Conservation (phyloP, 2,888 invertebrate genomes). For the Xanthorhoe spadicearia region DNA sequence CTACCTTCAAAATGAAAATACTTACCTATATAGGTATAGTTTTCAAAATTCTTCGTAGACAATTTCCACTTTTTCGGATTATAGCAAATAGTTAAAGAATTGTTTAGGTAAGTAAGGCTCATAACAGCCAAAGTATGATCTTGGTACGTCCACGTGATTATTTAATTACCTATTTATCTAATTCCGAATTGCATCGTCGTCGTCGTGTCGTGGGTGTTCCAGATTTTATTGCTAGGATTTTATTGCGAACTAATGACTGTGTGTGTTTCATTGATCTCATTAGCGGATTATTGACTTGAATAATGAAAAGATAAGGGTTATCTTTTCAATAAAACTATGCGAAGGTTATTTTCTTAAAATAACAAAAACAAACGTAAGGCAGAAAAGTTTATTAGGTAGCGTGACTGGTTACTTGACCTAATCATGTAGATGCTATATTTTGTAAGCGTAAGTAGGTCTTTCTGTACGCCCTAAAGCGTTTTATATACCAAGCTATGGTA, state of each 20-base stretch:
- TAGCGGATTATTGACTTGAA: constrained; percentile 11
- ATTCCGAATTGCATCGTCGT: neutral
- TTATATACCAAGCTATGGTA: neutral
- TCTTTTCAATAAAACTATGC: constrained; percentile 1
- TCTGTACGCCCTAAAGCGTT: neutral
- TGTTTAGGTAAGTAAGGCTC: no score
- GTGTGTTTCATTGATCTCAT: constrained; percentile 17
- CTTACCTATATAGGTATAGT: no score
- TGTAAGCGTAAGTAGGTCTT: neutral
- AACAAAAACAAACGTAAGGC: neutral
- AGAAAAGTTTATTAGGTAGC: neutral
- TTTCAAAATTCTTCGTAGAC: no score
- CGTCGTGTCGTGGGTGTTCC: constrained; percentile 11
- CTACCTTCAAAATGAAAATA: no score
- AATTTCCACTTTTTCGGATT: no score
- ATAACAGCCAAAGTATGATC: no score
- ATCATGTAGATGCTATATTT: neutral
- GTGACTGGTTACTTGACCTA: neutral
- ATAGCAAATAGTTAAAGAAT: no score
- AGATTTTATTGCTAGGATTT: neutral
- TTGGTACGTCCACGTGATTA: no score
- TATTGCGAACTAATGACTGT: neutral
- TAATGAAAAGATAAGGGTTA: constrained; percentile 12
- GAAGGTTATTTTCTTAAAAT: neutral
- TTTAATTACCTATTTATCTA: neutral